Conservation (phyloP, 2,888 invertebrate species). For the Uropetala carovei region DNA sequence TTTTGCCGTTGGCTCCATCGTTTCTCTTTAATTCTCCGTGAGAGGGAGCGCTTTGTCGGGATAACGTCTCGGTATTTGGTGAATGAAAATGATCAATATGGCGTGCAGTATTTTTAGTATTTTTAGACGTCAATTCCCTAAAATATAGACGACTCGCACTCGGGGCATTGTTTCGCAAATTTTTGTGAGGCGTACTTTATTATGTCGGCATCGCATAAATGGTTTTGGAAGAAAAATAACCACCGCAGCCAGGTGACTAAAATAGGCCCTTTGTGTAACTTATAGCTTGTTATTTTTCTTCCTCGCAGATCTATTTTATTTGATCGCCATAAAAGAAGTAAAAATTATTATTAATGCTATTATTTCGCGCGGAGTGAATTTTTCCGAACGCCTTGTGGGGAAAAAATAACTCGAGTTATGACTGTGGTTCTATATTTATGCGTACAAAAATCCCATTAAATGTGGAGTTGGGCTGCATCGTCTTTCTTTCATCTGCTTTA, state of each 20-base stretch:
- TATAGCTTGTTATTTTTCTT: not conserved
- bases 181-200: not conserved
- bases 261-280: not conserved
- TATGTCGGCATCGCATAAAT: not conserved
- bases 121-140: not conserved
- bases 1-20: not conserved
- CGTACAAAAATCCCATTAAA: conserved; percentile 19
- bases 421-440: conserved; percentile 1
- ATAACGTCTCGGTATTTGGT: not conserved
- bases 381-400: not conserved
- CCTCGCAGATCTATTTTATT: not conserved
- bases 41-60: not conserved
- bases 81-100: conserved; percentile 4
- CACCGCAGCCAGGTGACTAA: not conserved
- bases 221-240: not conserved
- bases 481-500: conserved; percentile 43
- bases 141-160: not conserved
- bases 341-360: not conserved
- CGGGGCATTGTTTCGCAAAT: not conserved
- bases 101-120: not conserved
- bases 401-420: conserved; percentile 2
- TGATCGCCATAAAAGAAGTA: not conserved
- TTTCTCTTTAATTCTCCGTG: not conserved
- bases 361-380: not conserved
- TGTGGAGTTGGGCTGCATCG: not conserved